Evolutionary conservation across 2,797 vertebrate genomes (phyloP).

Genomic region (Sphenodon punctatus): DNA sequence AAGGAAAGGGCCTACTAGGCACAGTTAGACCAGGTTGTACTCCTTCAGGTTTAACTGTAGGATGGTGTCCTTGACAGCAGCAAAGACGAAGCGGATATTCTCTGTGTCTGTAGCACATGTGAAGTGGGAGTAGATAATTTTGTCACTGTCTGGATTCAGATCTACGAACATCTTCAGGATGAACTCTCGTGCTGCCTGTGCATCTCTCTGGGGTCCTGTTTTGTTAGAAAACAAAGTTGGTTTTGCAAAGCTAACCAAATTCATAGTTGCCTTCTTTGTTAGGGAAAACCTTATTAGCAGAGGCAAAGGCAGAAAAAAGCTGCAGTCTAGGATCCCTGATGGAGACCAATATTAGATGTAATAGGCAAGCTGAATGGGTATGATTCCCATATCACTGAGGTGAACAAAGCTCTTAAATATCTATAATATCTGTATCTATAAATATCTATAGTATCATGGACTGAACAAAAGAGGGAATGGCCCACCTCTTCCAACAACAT

Average conservation of each 20-base stretch:
- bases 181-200: constrained; percentile 92
- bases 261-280: neutral
- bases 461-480: no score
- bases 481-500: no score
- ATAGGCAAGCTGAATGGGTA: no score
- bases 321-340: no score
- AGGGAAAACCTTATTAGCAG: neutral
- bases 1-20: constrained; percentile 56
- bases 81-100: constrained; percentile 97
- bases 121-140: constrained; percentile 99
- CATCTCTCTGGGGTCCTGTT: constrained; percentile 90
- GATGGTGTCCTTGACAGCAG: constrained; percentile 97
- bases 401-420: no score
- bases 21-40: constrained; percentile 92
- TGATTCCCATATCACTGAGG: no score
- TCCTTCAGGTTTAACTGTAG: constrained; percentile 97
- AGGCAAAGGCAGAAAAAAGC: neutral
- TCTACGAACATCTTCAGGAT: constrained; percentile 98
- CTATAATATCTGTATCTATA: no score
- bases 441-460: no score
- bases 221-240: constrained; percentile 12
- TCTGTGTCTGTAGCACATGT: constrained; percentile 97
- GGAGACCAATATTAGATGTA: no score
- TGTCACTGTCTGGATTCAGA: constrained; percentile 96
- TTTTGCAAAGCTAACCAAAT: neutral